Conservation (phyloP, 2,797 vertebrate genomes). For the Heterohyrax brucei region DNA sequence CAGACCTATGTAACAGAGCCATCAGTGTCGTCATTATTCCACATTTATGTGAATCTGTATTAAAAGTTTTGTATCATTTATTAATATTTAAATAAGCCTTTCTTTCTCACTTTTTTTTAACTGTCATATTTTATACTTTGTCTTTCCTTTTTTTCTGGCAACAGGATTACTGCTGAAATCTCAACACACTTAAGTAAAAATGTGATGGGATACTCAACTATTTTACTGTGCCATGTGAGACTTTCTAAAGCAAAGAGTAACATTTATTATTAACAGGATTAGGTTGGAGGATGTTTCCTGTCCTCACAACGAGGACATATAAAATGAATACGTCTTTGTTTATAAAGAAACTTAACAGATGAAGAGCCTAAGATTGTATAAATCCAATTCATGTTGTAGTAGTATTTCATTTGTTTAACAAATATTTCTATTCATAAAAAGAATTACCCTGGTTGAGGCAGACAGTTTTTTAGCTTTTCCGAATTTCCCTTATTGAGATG, state of each 20-base stretch:
- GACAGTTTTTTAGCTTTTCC: not conserved
- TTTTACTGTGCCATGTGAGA: not conserved
- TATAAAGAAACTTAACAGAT: constrained; percentile 25
- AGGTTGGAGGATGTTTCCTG: not conserved
- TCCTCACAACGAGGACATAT: not conserved
- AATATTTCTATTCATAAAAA: not conserved
- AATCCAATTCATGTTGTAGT: not conserved
- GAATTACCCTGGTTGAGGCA: not conserved
- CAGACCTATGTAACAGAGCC: not conserved
- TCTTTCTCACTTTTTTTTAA: not conserved
- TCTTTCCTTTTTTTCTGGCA: constrained; percentile 40
- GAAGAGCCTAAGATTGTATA: not conserved
- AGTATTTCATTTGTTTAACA: constrained; percentile 37
- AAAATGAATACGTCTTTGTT: not conserved
- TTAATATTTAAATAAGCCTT: constrained; percentile 71
- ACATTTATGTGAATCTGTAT: constrained; percentile 54
- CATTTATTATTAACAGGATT: constrained; percentile 58
- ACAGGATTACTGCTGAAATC: constrained; percentile 26
- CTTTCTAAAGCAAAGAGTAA: not conserved
- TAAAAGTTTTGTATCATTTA: constrained; percentile 66
- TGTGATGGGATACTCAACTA: not conserved
- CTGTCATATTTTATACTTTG: not conserved
- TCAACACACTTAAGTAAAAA: not conserved
- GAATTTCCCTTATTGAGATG: not conserved
- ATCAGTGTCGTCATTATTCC: constrained; percentile 63